Conservation (phyloP, 2,797 vertebrate species). For the Pelodytes ibericus region DNA sequence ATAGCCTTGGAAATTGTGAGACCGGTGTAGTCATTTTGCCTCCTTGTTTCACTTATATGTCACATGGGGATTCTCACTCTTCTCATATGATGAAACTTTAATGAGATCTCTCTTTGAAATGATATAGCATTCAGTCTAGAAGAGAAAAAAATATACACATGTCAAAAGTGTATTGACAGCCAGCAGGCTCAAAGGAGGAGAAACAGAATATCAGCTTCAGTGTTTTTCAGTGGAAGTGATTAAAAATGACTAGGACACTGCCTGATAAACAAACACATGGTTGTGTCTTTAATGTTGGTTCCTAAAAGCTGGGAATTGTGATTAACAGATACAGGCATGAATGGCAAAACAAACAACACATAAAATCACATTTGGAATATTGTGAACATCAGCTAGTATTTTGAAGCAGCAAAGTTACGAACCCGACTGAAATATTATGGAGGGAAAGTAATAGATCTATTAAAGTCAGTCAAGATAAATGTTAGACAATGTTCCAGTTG, state of each 20-base stretch:
- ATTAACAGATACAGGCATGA: constrained; percentile 25
- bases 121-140: constrained; percentile 52
- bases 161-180: constrained; percentile 57
- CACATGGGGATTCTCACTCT: constrained; percentile 51
- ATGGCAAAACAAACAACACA: constrained; percentile 33
- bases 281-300: constrained; percentile 31
- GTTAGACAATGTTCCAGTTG: not conserved
- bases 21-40: constrained; percentile 44
- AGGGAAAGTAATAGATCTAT: no score
- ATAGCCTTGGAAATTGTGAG: constrained; percentile 51
- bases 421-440: not conserved
- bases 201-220: constrained; percentile 44
- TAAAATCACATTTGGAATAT: constrained; percentile 26
- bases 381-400: constrained; percentile 26
- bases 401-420: constrained; percentile 14
- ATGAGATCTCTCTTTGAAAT: constrained; percentile 56
- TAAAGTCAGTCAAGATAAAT: not conserved
- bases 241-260: constrained; percentile 45
- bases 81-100: constrained; percentile 57
- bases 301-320: constrained; percentile 30
- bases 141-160: constrained; percentile 50
- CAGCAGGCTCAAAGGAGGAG: constrained; percentile 51
- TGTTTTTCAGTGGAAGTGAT: constrained; percentile 48
- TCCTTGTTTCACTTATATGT: constrained; percentile 50
- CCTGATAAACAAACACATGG: constrained; percentile 48